A percentile compares a stretch with the other conserved stretches of the same genome.
Evolutionary conservation across 37 sponge, comb jelly and placozoan species (phyloP).

Genomic region (Amphimedon queenslandica): DNA sequence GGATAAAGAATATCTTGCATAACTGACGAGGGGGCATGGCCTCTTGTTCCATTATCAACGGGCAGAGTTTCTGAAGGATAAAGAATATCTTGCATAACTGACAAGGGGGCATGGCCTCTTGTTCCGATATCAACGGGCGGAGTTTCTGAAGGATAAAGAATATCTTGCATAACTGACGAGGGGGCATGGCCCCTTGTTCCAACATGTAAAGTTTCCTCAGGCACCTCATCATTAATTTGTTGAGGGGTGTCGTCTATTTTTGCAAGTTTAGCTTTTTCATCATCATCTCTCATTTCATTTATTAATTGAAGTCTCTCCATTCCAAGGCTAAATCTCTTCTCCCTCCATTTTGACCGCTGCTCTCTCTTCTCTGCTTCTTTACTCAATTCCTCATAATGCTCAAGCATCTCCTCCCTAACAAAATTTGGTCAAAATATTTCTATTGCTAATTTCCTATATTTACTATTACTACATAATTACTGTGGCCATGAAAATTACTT

Average conservation of each 20-base stretch:
- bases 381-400: constrained; percentile 49
- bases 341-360: constrained; percentile 56
- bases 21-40: too few relatives aligned
- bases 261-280: background rate
- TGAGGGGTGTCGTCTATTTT: background rate
- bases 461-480: too few relatives aligned
- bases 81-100: constrained; percentile 44
- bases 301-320: constrained; percentile 18
- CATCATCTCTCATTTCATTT: background rate
- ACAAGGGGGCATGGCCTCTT: constrained; percentile 40
- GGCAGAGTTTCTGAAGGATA: constrained; percentile 10
- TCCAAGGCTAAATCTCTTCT: constrained; percentile 18
- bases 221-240: too few relatives aligned
- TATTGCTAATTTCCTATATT: too few relatives aligned
- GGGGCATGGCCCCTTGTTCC: constrained; percentile 41
- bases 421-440: background rate
- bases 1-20: too few relatives aligned
- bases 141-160: constrained; percentile 16
- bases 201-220: background rate
- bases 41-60: too few relatives aligned
- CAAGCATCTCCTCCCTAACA: constrained; percentile 46
- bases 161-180: constrained; percentile 34
- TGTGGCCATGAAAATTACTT: too few relatives aligned
- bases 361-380: constrained; percentile 44
- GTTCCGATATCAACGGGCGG: background rate